Evolutionary conservation across 1,140 invertebrate genomes (phyloP).

Genomic region (Pseudobourletiella spinata): DNA sequence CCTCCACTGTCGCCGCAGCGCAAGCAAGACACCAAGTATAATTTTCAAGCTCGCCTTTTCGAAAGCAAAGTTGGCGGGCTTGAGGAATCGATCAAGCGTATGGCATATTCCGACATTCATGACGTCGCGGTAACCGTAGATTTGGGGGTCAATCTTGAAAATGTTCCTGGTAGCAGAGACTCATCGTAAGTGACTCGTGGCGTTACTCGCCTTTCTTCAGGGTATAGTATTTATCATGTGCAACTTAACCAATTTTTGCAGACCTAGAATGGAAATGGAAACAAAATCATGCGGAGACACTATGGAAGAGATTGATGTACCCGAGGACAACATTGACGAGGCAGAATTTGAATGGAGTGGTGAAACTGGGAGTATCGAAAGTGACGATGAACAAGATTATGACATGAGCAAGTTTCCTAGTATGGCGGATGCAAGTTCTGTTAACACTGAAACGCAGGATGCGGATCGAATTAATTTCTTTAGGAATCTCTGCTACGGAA

Average conservation of each 20-base stretch:
- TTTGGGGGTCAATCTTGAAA: no score
- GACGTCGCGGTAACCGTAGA: constrained; percentile 1
- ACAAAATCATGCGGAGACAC: neutral
- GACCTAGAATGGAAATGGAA: neutral
- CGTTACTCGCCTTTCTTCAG: no score
- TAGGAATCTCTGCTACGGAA: neutral
- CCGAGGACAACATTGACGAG: neutral
- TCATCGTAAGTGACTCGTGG: no score
- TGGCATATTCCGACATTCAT: constrained; percentile 2
- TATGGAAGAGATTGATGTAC: neutral
- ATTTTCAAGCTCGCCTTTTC: constrained; percentile 7
- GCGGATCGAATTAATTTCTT: neutral
- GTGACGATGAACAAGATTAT: neutral
- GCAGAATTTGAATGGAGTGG: no score
- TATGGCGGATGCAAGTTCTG: neutral
- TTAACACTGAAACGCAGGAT: neutral
- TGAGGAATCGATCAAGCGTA: constrained; percentile 15
- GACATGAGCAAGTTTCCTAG: neutral
- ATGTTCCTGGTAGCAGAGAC: no score
- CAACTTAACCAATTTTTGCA: no score
- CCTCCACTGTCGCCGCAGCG: neutral
- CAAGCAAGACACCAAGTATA: neutral
- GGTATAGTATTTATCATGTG: no score
- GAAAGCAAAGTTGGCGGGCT: constrained; percentile 14
- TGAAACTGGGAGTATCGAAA: neutral